phyloP scores from a whole-genome alignment of 2,113 vertebrate species.

The Nesospiza acunhae region DNA sequence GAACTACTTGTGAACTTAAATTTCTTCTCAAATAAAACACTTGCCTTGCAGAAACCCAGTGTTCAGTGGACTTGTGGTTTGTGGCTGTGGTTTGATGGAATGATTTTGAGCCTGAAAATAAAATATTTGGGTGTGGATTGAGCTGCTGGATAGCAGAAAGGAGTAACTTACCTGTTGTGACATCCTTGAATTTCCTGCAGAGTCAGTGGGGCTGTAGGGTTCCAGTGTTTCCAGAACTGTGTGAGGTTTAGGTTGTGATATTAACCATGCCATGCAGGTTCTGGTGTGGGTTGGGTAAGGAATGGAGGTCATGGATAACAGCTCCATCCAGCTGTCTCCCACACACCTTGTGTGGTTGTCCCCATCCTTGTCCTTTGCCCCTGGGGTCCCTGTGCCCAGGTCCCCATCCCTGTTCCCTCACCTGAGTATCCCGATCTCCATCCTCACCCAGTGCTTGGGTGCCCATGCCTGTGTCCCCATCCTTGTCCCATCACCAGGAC shows the following conservation, averaged over 20 bases:
- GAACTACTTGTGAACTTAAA: neutral
- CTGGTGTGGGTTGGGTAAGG: neutral
- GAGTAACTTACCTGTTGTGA: neutral
- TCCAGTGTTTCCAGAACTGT: neutral
- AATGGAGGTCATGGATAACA: neutral
- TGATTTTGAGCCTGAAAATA: neutral
- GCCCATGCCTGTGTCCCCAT: neutral
- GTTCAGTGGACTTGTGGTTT: neutral
- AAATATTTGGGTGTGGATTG: neutral
- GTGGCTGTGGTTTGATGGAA: neutral
- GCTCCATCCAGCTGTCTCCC: neutral
- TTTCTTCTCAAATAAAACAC: conserved; percentile 43
- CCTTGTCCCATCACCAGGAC: neutral
- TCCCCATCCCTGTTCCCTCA: neutral
- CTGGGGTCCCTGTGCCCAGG: fast-evolving
- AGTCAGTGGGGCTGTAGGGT: neutral
- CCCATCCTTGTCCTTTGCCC: neutral
- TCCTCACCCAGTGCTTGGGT: neutral
- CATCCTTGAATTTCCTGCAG: neutral
- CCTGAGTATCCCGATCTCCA: neutral
- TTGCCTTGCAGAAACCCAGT: neutral
- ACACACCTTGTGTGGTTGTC: neutral
- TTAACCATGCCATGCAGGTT: neutral
- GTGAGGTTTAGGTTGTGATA: neutral
- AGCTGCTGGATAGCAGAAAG: neutral